These are phyloP conservation scores for Ceyx cyanopectus DNA, from an alignment of 2,113 vertebrate species.

Conservation along the genomic window DNA sequence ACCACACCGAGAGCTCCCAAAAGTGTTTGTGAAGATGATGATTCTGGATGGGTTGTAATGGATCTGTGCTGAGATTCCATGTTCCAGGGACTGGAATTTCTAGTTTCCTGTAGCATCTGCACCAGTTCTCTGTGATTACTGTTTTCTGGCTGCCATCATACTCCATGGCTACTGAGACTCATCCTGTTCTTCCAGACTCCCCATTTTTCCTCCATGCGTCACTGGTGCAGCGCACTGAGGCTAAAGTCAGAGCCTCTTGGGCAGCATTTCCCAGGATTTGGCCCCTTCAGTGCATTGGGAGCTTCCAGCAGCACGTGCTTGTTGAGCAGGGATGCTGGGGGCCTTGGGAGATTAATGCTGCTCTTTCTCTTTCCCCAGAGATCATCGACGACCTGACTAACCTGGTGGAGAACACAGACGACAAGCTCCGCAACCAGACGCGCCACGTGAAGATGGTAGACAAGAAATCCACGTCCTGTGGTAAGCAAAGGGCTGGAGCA, in stretches of 20 bases:
- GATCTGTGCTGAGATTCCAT: not conserved
- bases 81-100: not conserved
- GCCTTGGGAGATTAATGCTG: not conserved
- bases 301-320: not conserved
- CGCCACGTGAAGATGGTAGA: conserved; percentile 89
- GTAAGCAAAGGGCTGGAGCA: conserved; percentile 73
- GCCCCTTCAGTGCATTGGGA: not conserved
- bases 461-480: conserved; percentile 90
- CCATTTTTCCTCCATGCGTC: not conserved
- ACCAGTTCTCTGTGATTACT: not conserved
- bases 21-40: not conserved
- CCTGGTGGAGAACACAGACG: conserved; percentile 94
- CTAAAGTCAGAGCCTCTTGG: not conserved
- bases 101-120: not conserved
- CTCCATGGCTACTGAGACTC: not conserved
- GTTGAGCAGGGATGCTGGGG: not conserved
- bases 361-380: conserved; percentile 75
- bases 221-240: not conserved
- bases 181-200: not conserved
- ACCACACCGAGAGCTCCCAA: not conserved
- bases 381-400: conserved; percentile 94
- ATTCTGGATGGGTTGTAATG: not conserved
- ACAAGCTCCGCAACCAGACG: conserved; percentile 86
- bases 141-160: not conserved
- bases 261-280: not conserved